Base-by-base conservation (phyloP, 2,888 invertebrate genomes). In the Orthonevra nobilis region DNA sequence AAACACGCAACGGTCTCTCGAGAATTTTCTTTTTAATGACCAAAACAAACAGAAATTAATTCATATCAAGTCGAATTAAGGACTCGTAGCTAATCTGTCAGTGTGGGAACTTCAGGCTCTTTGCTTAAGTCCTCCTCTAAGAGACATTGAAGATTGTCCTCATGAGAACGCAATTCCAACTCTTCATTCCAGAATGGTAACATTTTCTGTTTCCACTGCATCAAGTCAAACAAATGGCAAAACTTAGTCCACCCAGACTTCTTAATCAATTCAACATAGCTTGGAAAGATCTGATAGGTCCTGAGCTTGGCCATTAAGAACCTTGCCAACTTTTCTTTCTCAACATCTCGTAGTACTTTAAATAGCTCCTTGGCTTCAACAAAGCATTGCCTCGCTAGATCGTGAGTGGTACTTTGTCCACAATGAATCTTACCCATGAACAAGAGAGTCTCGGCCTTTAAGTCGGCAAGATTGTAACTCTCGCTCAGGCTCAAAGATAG, bases 401-500 rank as follows among this genome's bases (percentile, higher is more conserved):
- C n/a, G 2, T 73, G 61, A 4, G 54, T 38, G 26, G 1, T 2
- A n/a, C 44, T 30, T 9, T 61, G 32, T n/a, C n/a, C 0, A 70
- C 52, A 61, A n/a, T 82, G 61, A n/a, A 77, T 63, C 26, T 73
- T 81, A 1, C 81, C 81, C 15, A 73, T 23, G 12, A 32, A 68
- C 23, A 82, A 9, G 12, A 82, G 28, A 1, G 61, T 50, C 6
- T 50, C 1, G 1, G 73, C 81, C 34, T 63, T 64, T 0, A 72
- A 40, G 7, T 56, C 46, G 2, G 34, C 32, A 1, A 77, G 61
- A 23, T 58, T 42, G 12, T 77, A 10, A 2, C 20, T 32, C 2
- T 73, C 69, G 26, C 77, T 77, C 0, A 81, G 32, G 1, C 7
- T 1, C 5, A 81, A 23, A 2, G 77, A 68, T 0, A 69, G 50